phyloP scores from a whole-genome alignment of 1,140 invertebrate genomes.

The Leptopilina clavipes region DNA sequence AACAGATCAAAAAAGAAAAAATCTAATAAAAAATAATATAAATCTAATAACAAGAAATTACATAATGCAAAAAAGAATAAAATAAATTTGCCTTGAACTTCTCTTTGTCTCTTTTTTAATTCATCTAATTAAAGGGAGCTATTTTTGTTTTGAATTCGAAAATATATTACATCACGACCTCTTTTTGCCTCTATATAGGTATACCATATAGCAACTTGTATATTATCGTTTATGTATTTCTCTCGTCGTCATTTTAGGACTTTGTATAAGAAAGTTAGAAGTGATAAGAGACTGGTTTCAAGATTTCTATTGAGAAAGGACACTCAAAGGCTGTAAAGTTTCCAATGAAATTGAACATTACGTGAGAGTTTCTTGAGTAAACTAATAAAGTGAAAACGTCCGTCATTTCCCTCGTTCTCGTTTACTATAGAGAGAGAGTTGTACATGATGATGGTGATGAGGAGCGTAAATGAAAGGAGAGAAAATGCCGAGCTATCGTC shows the following conservation, averaged over 20 bases:
- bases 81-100: background rate
- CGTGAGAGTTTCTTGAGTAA: constrained; percentile 18
- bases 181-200: too few species aligned
- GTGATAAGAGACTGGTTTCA: constrained; percentile 11
- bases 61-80: background rate
- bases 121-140: background rate
- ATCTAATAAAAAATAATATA: too few species aligned
- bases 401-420: constrained; percentile 14
- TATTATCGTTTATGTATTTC: background rate
- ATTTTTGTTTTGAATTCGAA: background rate
- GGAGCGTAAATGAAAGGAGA: background rate
- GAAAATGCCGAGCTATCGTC: background rate
- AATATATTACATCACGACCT: background rate
- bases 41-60: background rate
- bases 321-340: constrained; percentile 1
- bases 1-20: too few species aligned
- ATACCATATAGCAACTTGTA: background rate
- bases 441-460: constrained; percentile 3
- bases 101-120: background rate
- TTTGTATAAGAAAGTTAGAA: constrained; percentile 9
- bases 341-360: constrained; percentile 14
- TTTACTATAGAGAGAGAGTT: background rate
- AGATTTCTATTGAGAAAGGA: constrained; percentile 1
- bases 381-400: constrained; percentile 14
- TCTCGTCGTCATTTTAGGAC: background rate